These are phyloP conservation scores for Eudyptes chrysolophus DNA, from an alignment of 2,113 vertebrate species.

Conservation along the genomic window DNA sequence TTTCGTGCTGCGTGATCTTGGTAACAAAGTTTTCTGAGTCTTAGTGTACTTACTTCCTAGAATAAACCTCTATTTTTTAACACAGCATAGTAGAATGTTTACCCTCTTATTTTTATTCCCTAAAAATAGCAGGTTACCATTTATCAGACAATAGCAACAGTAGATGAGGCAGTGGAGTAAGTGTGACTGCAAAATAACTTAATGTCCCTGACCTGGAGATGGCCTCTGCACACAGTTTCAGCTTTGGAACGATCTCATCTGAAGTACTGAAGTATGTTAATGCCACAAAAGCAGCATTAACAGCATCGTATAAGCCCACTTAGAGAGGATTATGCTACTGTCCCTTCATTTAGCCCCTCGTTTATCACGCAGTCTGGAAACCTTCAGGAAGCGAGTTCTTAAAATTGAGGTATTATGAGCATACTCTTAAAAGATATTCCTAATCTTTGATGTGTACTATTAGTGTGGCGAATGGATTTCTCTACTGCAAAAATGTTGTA, in stretches of 20 bases:
- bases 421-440: neutral
- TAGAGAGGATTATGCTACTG: slow-evolving; percentile 18
- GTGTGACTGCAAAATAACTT: neutral
- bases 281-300: slow-evolving; percentile 13
- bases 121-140: neutral
- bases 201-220: neutral
- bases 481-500: neutral
- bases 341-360: neutral
- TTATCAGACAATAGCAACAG: neutral
- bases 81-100: neutral
- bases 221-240: neutral
- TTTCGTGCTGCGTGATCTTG: neutral
- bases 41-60: neutral
- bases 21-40: neutral
- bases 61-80: neutral
- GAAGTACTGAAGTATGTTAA: slow-evolving; percentile 10
- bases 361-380: slow-evolving; percentile 12
- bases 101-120: neutral
- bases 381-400: neutral
- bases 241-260: slow-evolving; percentile 1
- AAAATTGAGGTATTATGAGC: neutral
- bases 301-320: neutral
- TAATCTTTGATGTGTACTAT: neutral
- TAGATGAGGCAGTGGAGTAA: neutral
- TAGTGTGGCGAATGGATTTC: neutral